These are phyloP conservation scores for Euwallacea similis DNA, from an alignment of 1,140 invertebrate genomes.

Conservation along the genomic window DNA sequence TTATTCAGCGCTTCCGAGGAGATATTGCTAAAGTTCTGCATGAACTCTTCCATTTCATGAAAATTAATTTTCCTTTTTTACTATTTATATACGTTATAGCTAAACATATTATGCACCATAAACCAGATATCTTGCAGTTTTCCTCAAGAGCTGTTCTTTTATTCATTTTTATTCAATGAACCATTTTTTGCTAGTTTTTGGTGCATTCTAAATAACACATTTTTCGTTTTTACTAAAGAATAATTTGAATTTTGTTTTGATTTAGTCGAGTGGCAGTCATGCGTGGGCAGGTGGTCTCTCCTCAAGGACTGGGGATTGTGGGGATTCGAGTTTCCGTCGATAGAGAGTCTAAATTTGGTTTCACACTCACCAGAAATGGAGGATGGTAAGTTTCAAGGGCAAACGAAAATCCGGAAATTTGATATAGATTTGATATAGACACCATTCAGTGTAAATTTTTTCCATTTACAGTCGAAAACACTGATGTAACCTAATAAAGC, in stretches of 20 bases:
- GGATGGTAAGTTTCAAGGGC: slow-evolving; percentile 80
- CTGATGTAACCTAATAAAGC: no score
- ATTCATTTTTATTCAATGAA: no score
- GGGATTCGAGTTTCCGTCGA: slow-evolving; percentile 96
- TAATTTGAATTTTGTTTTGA: slow-evolving; percentile 21
- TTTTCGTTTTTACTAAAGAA: not conserved
- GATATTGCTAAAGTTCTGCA: slow-evolving; percentile 41
- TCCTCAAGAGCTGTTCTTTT: no score
- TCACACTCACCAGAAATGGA: slow-evolving; percentile 89
- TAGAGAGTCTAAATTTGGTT: slow-evolving; percentile 90
- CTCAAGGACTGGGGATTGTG: slow-evolving; percentile 91
- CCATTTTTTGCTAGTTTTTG: not conserved
- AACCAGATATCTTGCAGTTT: not conserved
- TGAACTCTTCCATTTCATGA: slow-evolving; percentile 33
- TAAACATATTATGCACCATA: not conserved
- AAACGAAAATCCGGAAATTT: no score
- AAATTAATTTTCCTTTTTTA: slow-evolving; percentile 10
- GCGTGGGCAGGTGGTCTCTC: slow-evolving; percentile 91
- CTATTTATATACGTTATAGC: not conserved
- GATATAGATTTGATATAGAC: no score
- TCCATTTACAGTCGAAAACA: no score
- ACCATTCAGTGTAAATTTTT: no score
- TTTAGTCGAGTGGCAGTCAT: slow-evolving; percentile 95
- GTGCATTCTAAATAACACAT: not conserved
- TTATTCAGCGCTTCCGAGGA: slow-evolving; percentile 39